phyloP scores from a whole-genome alignment of 2,797 vertebrate genomes.

The Pteronotus mesoamericanus region DNA sequence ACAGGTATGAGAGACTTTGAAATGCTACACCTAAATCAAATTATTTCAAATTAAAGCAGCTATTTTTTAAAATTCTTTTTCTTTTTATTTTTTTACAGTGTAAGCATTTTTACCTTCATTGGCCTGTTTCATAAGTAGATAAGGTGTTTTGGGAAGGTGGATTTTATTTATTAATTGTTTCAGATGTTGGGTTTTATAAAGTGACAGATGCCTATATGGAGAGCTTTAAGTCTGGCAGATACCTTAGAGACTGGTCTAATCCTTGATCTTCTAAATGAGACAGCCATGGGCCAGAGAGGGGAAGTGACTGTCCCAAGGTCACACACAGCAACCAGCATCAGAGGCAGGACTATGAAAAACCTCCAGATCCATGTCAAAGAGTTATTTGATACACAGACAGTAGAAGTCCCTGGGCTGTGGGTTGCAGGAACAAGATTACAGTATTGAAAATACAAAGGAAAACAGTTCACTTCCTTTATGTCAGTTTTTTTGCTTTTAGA shows the following conservation, averaged over 20 bases:
- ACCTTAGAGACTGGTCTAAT: not conserved
- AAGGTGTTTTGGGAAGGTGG: not conserved
- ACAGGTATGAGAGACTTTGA: not conserved
- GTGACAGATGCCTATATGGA: not conserved
- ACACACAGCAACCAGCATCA: not conserved
- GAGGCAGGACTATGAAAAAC: not conserved
- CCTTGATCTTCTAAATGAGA: not conserved
- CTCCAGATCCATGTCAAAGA: not conserved
- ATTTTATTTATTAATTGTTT: not conserved
- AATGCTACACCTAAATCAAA: slow-evolving; percentile 57
- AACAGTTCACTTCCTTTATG: not conserved
- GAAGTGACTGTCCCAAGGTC: not conserved
- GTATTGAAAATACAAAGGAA: not conserved
- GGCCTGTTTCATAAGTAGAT: not conserved
- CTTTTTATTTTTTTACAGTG: not conserved
- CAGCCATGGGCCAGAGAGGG: not conserved
- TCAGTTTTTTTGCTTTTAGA: not conserved
- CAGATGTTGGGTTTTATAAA: not conserved
- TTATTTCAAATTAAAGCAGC: slow-evolving; percentile 28
- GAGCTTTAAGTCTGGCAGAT: not conserved
- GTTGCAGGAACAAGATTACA: not conserved
- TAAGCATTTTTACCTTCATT: slow-evolving; percentile 23
- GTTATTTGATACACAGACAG: not conserved
- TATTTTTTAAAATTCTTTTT: slow-evolving; percentile 20
- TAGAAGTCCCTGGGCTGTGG: not conserved